Percentiles rank a stretch among this genome's conserved stretches.
Evolutionary conservation across 2,888 invertebrate genomes (phyloP).

Genomic region (Horisme vitalbata): DNA sequence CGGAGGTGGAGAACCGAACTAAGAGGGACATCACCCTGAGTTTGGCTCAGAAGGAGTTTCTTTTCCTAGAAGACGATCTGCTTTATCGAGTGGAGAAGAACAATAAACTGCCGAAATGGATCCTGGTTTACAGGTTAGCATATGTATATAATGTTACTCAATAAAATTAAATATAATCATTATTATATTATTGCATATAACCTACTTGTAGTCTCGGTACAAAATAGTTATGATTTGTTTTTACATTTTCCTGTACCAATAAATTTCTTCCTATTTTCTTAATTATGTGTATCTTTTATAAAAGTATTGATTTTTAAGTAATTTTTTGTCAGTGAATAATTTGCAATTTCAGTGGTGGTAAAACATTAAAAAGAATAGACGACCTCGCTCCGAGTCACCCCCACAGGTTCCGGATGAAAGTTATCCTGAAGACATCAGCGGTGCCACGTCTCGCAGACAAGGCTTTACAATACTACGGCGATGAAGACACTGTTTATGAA

Average conservation of each 20-base stretch:
- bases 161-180: too few species aligned
- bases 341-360: constrained; percentile 67
- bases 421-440: constrained; percentile 52
- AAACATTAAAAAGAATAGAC: constrained; percentile 61
- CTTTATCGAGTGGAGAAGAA: constrained; percentile 63
- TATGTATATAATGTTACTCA: too few species aligned
- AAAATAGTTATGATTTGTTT: too few species aligned
- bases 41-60: constrained; percentile 50
- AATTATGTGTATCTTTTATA: too few species aligned
- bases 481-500: constrained; percentile 41
- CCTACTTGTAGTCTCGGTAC: too few species aligned
- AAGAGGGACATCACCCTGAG: constrained; percentile 51
- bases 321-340: too few species aligned
- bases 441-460: constrained; percentile 43
- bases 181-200: too few species aligned
- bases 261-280: too few species aligned
- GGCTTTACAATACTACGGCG: constrained; percentile 51
- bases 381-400: constrained; percentile 73
- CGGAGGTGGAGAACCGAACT: constrained; percentile 47
- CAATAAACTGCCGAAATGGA: constrained; percentile 69
- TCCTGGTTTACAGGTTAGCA: constrained; percentile 58
- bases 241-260: too few species aligned
- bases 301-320: too few species aligned
- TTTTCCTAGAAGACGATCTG: constrained; percentile 49
- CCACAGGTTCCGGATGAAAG: constrained; percentile 72